Evolutionary conservation across 2,797 vertebrate genomes (phyloP).

Genomic region (Pangasius mekongensis): DNA sequence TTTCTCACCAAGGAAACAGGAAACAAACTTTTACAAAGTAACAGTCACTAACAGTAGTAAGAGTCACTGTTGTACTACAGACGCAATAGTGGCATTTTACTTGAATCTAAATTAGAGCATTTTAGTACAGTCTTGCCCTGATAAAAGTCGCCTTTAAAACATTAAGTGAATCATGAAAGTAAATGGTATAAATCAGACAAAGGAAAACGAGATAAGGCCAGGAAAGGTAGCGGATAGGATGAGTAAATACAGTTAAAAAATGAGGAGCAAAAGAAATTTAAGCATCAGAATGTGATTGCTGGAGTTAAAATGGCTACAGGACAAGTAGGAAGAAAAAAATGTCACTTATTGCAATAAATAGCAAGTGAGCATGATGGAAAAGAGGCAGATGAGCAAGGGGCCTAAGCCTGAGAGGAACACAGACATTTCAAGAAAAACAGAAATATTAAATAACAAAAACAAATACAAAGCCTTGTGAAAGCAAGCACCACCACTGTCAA

Average conservation of each 20-base stretch:
- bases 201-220: conserved; percentile 13
- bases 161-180: conserved; percentile 25
- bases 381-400: conserved; percentile 42
- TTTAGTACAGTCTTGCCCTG: conserved; percentile 31
- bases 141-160: conserved; percentile 12
- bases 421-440: conserved; percentile 35
- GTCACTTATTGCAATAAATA: conserved; percentile 32
- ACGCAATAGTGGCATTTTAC: not conserved
- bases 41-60: not conserved
- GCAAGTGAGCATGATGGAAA: conserved; percentile 46
- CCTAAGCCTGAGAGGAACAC: conserved; percentile 31
- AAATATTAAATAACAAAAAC: conserved; percentile 39
- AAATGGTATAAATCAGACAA: conserved; percentile 37
- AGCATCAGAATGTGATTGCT: not conserved
- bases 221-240: not conserved
- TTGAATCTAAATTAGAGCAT: not conserved
- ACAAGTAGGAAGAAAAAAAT: conserved; percentile 9
- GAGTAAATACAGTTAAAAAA: not conserved
- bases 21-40: not conserved
- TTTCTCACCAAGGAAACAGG: conserved; percentile 5
- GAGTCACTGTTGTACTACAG: not conserved
- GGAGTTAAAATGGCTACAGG: conserved; percentile 33
- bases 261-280: conserved; percentile 25
- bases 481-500: conserved; percentile 85
- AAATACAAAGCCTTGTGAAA: conserved; percentile 70